Evolutionary conservation across 2,888 invertebrate genomes (phyloP).

Genomic region (Dioctria rufipes): DNA sequence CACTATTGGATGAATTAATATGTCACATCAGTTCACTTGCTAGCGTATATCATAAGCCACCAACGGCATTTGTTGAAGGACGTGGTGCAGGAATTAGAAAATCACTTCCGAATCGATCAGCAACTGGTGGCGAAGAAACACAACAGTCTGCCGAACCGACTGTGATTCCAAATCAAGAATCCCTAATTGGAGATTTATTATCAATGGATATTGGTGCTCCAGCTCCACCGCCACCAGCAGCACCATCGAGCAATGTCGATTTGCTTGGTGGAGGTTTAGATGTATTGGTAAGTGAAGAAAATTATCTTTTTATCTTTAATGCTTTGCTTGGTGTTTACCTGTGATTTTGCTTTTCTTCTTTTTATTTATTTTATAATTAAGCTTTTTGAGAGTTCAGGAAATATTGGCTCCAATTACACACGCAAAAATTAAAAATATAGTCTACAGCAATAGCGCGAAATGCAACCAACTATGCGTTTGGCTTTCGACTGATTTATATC

Average conservation of each 20-base stretch:
- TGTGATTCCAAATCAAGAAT: constrained; percentile 88
- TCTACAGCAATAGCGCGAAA: no score
- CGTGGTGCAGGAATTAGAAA: constrained; percentile 84
- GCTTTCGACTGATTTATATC: no score
- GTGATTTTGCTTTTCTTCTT: no score
- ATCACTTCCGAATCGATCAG: constrained; percentile 80
- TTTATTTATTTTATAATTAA: no score
- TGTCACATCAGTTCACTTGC: constrained; percentile 99
- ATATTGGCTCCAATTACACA: no score
- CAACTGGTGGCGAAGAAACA: constrained; percentile 63
- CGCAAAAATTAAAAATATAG: no score
- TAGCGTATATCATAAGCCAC: constrained; percentile 99
- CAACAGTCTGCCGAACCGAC: constrained; percentile 71
- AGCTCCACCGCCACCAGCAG: constrained; percentile 73
- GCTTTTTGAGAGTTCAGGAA: no score
- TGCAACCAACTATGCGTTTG: no score
- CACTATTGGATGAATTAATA: constrained; percentile 96
- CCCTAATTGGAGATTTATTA: constrained; percentile 95
- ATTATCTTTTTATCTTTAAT: no score
- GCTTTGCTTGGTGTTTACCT: no score
- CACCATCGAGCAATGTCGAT: constrained; percentile 81
- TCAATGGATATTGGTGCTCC: constrained; percentile 95
- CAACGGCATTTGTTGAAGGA: constrained; percentile 98
- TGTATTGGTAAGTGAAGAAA: constrained; percentile 76
- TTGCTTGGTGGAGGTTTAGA: constrained; percentile 92